These are phyloP conservation scores for Acrocyrtus sp. DNA, from an alignment of 2,888 invertebrate genomes.

Conservation along the genomic window DNA sequence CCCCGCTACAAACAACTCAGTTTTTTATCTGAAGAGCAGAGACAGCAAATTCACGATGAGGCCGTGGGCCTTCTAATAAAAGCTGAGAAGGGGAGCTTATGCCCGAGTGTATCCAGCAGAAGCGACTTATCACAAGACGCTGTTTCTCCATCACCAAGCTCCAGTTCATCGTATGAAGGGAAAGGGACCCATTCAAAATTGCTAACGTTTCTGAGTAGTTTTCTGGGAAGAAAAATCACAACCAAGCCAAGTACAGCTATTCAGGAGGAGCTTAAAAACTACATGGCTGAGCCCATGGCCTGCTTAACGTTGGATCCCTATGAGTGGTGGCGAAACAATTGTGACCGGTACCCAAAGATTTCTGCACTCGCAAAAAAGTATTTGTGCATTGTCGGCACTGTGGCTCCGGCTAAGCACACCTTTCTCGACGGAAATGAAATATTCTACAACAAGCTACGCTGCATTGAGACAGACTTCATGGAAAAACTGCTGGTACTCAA, in stretches of 20 bases:
- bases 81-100: not conserved
- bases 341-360: constrained; percentile 29
- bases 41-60: not conserved
- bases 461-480: constrained; percentile 33
- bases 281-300: constrained; percentile 30
- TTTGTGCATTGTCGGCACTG: constrained; percentile 19
- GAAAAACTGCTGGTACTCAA: constrained; percentile 31
- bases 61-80: constrained; percentile 8
- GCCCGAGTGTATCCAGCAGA: too few relatives aligned
- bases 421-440: constrained; percentile 18
- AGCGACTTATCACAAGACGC: not conserved
- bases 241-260: not conserved
- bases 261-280: constrained; percentile 30
- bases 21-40: constrained; percentile 32
- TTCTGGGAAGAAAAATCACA: not conserved
- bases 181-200: constrained; percentile 9
- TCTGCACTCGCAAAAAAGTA: constrained; percentile 19
- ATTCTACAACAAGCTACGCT: not conserved
- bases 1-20: constrained; percentile 47
- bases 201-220: not conserved
- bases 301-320: constrained; percentile 28
- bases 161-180: too few relatives aligned
- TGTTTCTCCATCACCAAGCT: too few relatives aligned
- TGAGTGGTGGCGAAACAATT: constrained; percentile 45
- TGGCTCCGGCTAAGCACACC: not conserved